Evolutionary conservation across 2,888 invertebrate species (phyloP), one percentile per base, ranked within the genome.

Genomic region (Sphecodes monilicornis): DNA sequence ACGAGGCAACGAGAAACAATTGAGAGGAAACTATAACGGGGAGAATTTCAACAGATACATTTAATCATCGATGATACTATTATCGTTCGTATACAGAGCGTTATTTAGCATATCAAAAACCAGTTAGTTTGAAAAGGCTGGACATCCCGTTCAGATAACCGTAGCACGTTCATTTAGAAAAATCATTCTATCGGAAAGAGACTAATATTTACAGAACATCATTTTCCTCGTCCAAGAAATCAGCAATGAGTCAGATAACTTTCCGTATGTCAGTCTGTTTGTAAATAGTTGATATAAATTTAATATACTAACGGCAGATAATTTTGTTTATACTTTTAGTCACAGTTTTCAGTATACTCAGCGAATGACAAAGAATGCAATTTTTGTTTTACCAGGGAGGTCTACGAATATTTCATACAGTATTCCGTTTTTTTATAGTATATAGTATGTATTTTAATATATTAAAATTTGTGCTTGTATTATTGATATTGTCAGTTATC

Each of bases 91-190:
- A 11, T n/a, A 18, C 43, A 1, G 46, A 29, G 36, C 4, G 36
- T 43, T 69, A 41, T 57, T 68, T 26, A 4, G 60, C 32, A 1
- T 29, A 39, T 77, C 60, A 26, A 39, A 29, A 29, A 46, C 11
- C 43, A 13, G 39, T 39, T 4, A 54, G 36, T 46, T 46, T 32
- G 26, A 71, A 32, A 43, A 29, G 11, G 3, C 46, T 50, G 73
- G 5, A 29, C 10, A 22, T 50, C 22, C 50, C 50, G 22, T 22
- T 16, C 6, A 36, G 64, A 41, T 54, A 77, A 6, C 18, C 0
- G 46, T 66, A 66, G 66, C 71, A 13, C 18, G 16, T 78, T 41
- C 32, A 54, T 78, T 78, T 43, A 41, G 41, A 18, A 60, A 39
- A 57, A 16, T 41, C 50, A 54, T 26, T 68, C 57, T 70, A 57